Evolutionary conservation across 2,888 invertebrate species (phyloP), one percentile per base, ranked within the genome.

Genomic region (Polyommatus icarus): DNA sequence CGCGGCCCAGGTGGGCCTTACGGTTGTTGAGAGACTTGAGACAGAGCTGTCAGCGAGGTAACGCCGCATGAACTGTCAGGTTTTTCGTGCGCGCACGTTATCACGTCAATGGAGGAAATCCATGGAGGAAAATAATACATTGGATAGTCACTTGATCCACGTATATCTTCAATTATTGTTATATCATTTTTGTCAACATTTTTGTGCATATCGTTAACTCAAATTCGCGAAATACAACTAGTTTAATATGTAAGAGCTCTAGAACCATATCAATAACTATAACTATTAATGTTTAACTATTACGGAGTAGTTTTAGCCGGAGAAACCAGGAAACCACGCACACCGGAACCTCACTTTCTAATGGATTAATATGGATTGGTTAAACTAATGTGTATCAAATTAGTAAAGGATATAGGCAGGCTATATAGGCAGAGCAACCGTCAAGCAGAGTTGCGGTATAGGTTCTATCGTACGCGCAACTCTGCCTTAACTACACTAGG

Each of bases 331-430:
- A 32, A 67, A 67, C 61, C 12, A 24, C 29, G 15, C 29, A 12
- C 18, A 29, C 67, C 67, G 67, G 67, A 67, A 67, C 67, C 29
- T 20, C 12, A 67, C 67, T 67, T 67, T 67, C 67, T 67, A 67
- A 67, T 67, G 12, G 67, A 29, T 29, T 29, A 15, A 67, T 67
- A 67, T 32, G 67, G 61, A 24, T 61, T 24, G 12, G n/a, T 29
- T 67, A 8, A 67, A 67, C 67, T 29, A 67, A 67, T 67, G 61
- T 29, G 61, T 67, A 67, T 67, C 61, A 12, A 67, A 67, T 67
- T 67, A 29, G 61, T 67, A 20, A n/a, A n/a, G n/a, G n/a, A n/a
- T n/a, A n/a, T n/a, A n/a, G n/a, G n/a, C 29, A 10, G 24, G 61
- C 8, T 61, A 32, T 32, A 24, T n/a, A 61, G 24, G 12, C 3